These are phyloP conservation scores for Chymomyza caudatula DNA, from an alignment of 2,888 invertebrate genomes.

Conservation along the genomic window DNA sequence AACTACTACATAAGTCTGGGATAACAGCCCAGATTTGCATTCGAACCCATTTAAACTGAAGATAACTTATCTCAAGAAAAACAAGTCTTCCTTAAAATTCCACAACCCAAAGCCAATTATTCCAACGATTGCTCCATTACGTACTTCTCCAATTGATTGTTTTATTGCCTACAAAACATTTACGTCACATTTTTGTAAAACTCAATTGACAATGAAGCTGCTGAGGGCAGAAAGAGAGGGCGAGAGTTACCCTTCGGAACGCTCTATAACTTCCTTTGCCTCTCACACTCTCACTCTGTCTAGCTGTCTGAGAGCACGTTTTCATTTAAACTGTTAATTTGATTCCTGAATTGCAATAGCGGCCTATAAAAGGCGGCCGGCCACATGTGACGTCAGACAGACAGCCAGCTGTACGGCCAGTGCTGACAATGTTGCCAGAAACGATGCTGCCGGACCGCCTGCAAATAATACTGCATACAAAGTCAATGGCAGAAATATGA, in stretches of 20 bases:
- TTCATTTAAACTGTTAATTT: slow-evolving; percentile 53
- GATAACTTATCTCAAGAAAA: no score
- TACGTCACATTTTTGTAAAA: background rate
- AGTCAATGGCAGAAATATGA: slow-evolving; percentile 64
- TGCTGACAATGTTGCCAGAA: background rate
- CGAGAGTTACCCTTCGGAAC: no score
- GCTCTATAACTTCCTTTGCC: no score
- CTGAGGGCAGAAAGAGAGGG: no score
- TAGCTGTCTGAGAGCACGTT: background rate
- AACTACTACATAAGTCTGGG: no score
- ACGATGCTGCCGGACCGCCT: slow-evolving; percentile 8
- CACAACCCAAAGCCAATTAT: background rate
- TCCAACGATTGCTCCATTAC: background rate
- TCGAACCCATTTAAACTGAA: no score
- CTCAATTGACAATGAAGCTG: background rate
- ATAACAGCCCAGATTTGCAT: no score
- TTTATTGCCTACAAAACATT: background rate
- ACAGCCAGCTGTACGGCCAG: no score
- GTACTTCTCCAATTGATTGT: background rate
- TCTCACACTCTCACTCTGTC: no score
- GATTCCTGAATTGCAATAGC: slow-evolving; percentile 28
- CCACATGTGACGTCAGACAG: background rate
- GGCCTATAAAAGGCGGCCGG: background rate
- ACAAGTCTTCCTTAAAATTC: no score
- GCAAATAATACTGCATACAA: slow-evolving; percentile 47